Evolutionary conservation across 2,888 invertebrate species (phyloP), one percentile per base, ranked within the genome.

Genomic region (Galerucella nymphaeae): DNA sequence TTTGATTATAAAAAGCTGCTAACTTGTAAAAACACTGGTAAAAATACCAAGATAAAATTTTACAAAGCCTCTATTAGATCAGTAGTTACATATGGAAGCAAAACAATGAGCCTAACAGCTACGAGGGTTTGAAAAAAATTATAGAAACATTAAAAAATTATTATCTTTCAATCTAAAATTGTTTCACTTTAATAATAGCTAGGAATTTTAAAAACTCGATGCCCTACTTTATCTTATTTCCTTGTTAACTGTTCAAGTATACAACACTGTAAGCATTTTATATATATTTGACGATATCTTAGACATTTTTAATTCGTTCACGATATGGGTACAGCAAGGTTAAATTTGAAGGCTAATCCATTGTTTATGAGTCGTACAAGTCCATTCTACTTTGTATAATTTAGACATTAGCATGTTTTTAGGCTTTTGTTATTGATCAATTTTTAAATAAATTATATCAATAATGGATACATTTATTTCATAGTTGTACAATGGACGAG

Each of bases 251-350:
- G 16, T 67, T 6, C 23, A 14, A n/a, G 16, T n/a, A 70, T 57
- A 58, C 66, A 55, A 42, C 66, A 62, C 71, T 66, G 66, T 23
- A 50, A 9, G 42, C 11, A 13, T 45, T 45, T 4, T 45, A 14
- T 42, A 50, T 63, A 45, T 57, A 53, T 41, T 67, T 61, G 38
- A 45, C 63, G 30, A 63, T 70, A 70, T 63, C 70, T 57, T 57
- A 63, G 48, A 69, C 69, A 63, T 70, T 70, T 70, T 57, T 69
- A 72, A 69, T 41, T 68, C 69, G 65, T 72, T 53, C 69, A 69
- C 61, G 69, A 72, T 72, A 72, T 74, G 70, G 72, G 73, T 74
- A 69, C 75, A 69, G 55, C 75, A 76, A 76, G 76, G 76, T 76
- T 74, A 71, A 65, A n/a, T 65, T 30, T 41, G 76, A 76, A 76